Base-by-base conservation (phyloP, 37 sponge, comb jelly and placozoan species). In the Mnemiopsis leidyi region DNA sequence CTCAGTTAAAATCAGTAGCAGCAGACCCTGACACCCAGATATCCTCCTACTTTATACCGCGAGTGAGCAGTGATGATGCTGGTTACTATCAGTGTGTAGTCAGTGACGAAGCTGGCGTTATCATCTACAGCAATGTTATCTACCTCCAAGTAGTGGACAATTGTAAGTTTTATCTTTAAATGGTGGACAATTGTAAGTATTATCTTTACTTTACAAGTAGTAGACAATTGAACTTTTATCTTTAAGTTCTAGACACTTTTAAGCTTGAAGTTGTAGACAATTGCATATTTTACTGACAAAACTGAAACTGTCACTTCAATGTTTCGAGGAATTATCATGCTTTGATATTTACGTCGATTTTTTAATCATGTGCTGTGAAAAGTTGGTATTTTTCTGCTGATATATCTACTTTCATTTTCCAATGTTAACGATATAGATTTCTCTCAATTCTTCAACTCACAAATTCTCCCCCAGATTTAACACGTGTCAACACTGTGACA, bases 1-100 rank as follows among this genome's bases (percentile, higher is more conserved):
- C 25, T 40, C 90, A 85, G 90, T 40, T 85, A n/a, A 26, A 23
- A 9, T 23, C 25, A 26, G 25, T 85, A 25, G 61, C 5, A 21
- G 90, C 40, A n/a, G 90, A 85, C 29, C 61, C 61, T 18, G 35
- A 28, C 20, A 85, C 90, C 90, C 40, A 85, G 61, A 28, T 23
- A 5, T 35, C 90, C 38, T 35, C 36, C 36, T 85, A 40, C 61
- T 23, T 33, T 5, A 85, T 85, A 2, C 25, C 90, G 29, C 9
- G 48, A 20, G 90, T 85, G 3, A 32, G 38, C 5, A 40, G 61
- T 85, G 61, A 85, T 0, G 90, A 85, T 85, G 90, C 40, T 0
- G 90, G 48, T 0, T 85, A 85, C 29, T 85, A 85, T 29, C 90
- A 85, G 90, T 85, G 90, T 26, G 35, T 85, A 5, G 90, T 85